Conservation (phyloP, 2,797 vertebrate species). For the Hydrolagus colliei region DNA sequence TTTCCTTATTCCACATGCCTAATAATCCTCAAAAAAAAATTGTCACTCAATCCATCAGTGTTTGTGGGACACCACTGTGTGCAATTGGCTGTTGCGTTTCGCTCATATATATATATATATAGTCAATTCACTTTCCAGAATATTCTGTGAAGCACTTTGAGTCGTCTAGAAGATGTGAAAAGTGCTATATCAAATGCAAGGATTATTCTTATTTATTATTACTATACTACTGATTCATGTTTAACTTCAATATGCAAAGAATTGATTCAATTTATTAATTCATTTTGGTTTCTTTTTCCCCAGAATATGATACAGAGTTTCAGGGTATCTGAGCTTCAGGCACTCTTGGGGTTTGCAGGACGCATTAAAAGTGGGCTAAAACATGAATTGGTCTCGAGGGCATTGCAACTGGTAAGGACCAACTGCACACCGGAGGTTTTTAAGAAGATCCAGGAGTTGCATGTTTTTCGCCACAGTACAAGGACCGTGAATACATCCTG, state of each 20-base stretch:
- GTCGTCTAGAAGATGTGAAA: no score
- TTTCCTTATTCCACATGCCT: no score
- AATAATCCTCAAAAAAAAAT: no score
- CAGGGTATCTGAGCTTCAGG: constrained; percentile 96
- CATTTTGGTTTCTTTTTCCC: background rate
- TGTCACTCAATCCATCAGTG: no score
- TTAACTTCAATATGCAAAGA: background rate
- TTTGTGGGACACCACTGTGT: no score
- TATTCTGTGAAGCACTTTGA: no score
- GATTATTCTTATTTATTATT: no score
- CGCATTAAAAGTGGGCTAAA: constrained; percentile 97
- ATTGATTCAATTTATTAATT: background rate
- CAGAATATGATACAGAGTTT: constrained; percentile 99
- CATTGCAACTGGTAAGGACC: constrained; percentile 87
- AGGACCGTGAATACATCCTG: background rate
- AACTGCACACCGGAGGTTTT: constrained; percentile 96
- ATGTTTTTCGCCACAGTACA: constrained; percentile 76
- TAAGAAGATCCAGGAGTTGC: constrained; percentile 94
- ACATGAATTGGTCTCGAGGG: constrained; percentile 90
- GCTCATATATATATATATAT: no score
- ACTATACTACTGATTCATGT: background rate
- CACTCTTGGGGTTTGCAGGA: constrained; percentile 91
- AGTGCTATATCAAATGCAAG: no score
- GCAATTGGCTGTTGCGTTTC: no score
- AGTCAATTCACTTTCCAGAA: no score